Conservation (phyloP, 2,113 vertebrate genomes). For the Semicossyphus pulcher region DNA sequence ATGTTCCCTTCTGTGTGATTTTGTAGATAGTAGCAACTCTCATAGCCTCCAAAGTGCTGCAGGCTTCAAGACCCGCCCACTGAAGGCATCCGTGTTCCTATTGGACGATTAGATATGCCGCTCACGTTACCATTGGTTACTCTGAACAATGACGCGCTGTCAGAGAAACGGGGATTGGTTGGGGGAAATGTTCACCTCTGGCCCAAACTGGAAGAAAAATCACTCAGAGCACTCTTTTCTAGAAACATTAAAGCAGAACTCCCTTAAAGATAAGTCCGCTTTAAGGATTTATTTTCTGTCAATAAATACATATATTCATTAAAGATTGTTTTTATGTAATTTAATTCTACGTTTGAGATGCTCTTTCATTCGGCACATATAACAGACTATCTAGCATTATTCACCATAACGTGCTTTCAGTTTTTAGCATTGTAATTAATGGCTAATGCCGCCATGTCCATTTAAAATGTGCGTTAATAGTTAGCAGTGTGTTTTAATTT, state of each 20-base stretch:
- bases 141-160: not conserved
- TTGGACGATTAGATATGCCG: constrained; percentile 57
- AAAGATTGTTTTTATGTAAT: not conserved
- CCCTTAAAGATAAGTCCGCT: not conserved
- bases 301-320: not conserved
- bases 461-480: too few species aligned
- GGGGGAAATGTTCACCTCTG: constrained; percentile 49
- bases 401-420: not conserved
- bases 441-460: too few species aligned
- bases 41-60: constrained; percentile 6
- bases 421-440: too few species aligned
- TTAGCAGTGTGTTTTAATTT: too few species aligned
- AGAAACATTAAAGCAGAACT: too few species aligned
- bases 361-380: not conserved
- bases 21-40: constrained; percentile 33
- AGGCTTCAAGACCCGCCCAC: constrained; percentile 37
- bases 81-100: constrained; percentile 37
- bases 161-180: constrained; percentile 56
- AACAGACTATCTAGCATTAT: not conserved
- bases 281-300: not conserved
- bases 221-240: not conserved
- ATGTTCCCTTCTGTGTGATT: constrained; percentile 37
- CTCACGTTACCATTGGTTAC: constrained; percentile 57
- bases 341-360: not conserved
- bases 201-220: not conserved